Base-by-base conservation (phyloP, 2,797 vertebrate genomes). In the Aselliscus stoliczkanus region DNA sequence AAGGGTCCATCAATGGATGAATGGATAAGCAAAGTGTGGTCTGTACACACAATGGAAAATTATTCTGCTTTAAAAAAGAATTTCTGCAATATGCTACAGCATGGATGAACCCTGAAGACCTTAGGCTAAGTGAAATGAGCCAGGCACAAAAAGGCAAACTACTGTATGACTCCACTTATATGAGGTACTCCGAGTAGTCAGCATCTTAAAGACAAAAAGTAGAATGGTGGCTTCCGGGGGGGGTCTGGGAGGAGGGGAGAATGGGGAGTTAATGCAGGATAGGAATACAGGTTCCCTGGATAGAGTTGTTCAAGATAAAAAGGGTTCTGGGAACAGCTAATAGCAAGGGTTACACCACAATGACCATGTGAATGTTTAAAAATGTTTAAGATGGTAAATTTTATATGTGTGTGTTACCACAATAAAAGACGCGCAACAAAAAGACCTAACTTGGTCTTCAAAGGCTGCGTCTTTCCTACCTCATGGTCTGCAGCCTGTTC, bases 401-500 rank as follows among this genome's bases (percentile, higher is more conserved):
- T 37, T 44, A 64, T 7, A 37, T 12, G 25, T 14, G 39, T 65
- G 5, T 80, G 72, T 85, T 37, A 37, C 54, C 31, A 56, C 44
- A 29, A 52, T 9, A 69, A 73, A 72, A 31, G 6, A 12, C 44
- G 62, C 0, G 1, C 12, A 60, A 73, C 18, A 50, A 76, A 64
- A 86, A 50, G 18, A n/a, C 20, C 42, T 50, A 29, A 21, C 39
- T 64, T 58, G 50, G 8, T 77, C 72, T 93, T 82, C 65, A 42
- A 64, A 83, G 54, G 18, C 37, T 75, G 10, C 29, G 14, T 90
- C 50, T 77, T 87, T 67, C 54, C 42, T 69, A 15, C 94, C 87
- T 84, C 91, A 52, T 88, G 88, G 87, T 84, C 76, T 34, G 5
- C 81, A 90, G 77, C 94, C 81, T 95, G 92, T 52, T 94, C 86